phyloP scores from a whole-genome alignment of 2,888 invertebrate species.

The Leuctra nigra region DNA sequence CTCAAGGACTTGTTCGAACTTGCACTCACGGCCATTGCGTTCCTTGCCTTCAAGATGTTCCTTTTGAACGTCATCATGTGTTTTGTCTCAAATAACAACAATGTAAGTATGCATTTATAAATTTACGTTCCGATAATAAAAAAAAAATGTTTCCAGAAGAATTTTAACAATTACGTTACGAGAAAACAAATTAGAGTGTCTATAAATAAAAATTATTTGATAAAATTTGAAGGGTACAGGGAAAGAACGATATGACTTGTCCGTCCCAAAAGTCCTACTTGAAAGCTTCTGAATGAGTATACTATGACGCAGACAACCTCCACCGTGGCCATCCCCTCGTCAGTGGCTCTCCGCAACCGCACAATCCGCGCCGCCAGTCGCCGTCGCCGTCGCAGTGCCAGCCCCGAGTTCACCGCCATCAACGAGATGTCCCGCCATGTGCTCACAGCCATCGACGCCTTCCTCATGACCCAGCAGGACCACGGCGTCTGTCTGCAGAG shows the following conservation, averaged over 20 bases:
- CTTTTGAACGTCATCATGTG: slow-evolving; percentile 72
- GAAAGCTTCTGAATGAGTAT: no score
- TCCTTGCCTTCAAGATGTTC: slow-evolving; percentile 74
- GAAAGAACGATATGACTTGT: no score
- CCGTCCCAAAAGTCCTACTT: no score
- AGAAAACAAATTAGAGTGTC: no score
- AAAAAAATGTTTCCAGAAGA: no score
- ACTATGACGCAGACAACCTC: no score
- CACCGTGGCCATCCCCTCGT: neutral
- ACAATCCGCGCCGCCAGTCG: slow-evolving; percentile 23
- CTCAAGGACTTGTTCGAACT: slow-evolving; percentile 70
- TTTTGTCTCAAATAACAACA: slow-evolving; percentile 41
- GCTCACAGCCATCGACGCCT: slow-evolving; percentile 49
- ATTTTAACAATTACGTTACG: no score
- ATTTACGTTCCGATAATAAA: neutral
- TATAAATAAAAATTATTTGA: no score
- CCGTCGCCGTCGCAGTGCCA: slow-evolving; percentile 30
- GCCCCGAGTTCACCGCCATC: slow-evolving; percentile 40
- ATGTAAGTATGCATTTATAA: neutral
- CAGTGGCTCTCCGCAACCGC: slow-evolving; percentile 17
- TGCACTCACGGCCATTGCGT: slow-evolving; percentile 73
- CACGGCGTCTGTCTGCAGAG: slow-evolving; percentile 54
- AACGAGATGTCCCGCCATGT: slow-evolving; percentile 51
- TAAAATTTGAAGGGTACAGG: no score
- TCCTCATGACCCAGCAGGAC: slow-evolving; percentile 46